Base-by-base conservation (phyloP, 2,797 vertebrate species). In the Danio jaintianensis region DNA sequence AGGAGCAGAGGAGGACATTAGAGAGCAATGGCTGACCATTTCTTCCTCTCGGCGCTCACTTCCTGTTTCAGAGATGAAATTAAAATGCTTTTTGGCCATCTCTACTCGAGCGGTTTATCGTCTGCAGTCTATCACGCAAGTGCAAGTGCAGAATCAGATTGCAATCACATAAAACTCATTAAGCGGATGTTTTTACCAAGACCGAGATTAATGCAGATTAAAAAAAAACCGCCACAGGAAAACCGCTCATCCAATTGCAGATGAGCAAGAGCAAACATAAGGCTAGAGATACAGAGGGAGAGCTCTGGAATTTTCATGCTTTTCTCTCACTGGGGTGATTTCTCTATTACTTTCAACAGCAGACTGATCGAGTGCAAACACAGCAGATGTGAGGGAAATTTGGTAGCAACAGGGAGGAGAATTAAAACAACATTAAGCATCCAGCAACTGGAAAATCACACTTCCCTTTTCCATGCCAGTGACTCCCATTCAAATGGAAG, bases 321-420 rank as follows among this genome's bases (percentile, higher is more conserved):
- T 83, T 59, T 53, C 70, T 78, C 53, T 84, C 71, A 75, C 58
- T 76, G 80, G 59, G 78, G 82, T 88, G 85, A 88, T 84, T 84
- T 87, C 88, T 83, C 78, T 64, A 84, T 88, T 87, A 86, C 75
- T 61, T 66, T 29, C 59, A 74, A 85, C 53, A 16, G 72, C 82
- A 84, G 85, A 84, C 84, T 82, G 81, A 82, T 83, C 68, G 82
- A 82, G 79, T 87, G 84, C 82, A 85, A 85, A 87, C 85, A 77
- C 78, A 85, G 82, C 88, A 89, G 88, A 87, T 88, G 87, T 86
- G 87, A 77, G 74, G 78, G 83, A 90, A 87, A 87, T 87, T 84
- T 83, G 75, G 84, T 84, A 85, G 86, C 88, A 85, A 89, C 87
- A 75, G 88, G 86, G 86, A 88, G 83, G 81, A 85, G 84, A 88